Conservation (phyloP, 2,797 vertebrate species). For the Enteromius viviparus region DNA sequence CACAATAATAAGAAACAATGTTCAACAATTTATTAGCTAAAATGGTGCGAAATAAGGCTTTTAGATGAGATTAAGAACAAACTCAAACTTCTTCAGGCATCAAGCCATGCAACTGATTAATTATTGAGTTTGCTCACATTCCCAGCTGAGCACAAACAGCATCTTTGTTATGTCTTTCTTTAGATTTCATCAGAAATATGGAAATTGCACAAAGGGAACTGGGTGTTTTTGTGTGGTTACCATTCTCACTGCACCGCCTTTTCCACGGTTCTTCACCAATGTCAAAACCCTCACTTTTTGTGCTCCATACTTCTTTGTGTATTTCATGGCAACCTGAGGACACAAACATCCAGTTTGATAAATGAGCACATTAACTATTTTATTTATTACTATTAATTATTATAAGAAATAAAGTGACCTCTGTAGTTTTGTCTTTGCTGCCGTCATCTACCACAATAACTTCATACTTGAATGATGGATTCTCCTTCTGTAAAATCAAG, state of each 20-base stretch:
- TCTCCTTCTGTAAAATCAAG: constrained; percentile 79
- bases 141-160: not conserved
- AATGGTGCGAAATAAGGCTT: not conserved
- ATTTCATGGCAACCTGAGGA: constrained; percentile 86
- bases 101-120: not conserved
- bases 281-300: constrained; percentile 92
- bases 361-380: not conserved
- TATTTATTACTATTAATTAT: not conserved
- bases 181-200: not conserved
- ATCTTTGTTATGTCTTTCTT: not conserved
- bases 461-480: constrained; percentile 89
- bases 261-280: constrained; percentile 89
- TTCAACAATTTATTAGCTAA: not conserved
- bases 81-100: not conserved
- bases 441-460: constrained; percentile 95
- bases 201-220: not conserved
- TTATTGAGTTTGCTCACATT: not conserved
- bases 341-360: not conserved
- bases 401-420: constrained; percentile 74
- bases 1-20: not conserved
- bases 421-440: constrained; percentile 92
- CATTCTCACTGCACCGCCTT: constrained; percentile 94
- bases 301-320: constrained; percentile 85
- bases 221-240: constrained; percentile 71
- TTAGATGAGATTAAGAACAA: not conserved